These are phyloP conservation scores for Pelosia muscerda DNA, from an alignment of 2,888 invertebrate genomes.

Conservation along the genomic window DNA sequence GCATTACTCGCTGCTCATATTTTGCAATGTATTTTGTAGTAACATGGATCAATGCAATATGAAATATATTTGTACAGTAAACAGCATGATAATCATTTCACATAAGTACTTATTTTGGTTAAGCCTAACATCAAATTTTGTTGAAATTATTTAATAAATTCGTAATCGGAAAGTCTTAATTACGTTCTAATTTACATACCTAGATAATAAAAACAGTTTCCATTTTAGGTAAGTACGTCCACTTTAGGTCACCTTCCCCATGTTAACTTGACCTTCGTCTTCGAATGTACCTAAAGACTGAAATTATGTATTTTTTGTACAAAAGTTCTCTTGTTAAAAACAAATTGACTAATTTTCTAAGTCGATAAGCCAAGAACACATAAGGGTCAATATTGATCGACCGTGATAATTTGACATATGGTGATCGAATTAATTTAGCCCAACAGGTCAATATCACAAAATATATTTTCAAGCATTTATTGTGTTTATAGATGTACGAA, in stretches of 20 bases:
- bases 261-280: neutral
- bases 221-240: neutral
- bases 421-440: no score
- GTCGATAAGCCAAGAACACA: neutral
- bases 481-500: no score
- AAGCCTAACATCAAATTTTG: neutral
- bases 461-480: no score
- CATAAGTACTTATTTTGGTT: neutral
- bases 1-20: no score
- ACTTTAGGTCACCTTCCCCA: constrained; percentile 6
- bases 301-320: neutral
- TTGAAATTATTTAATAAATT: neutral
- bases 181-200: neutral
- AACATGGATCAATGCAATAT: no score
- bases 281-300: neutral
- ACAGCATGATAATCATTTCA: neutral
- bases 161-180: constrained; percentile 2
- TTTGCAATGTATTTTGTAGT: no score
- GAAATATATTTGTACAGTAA: neutral
- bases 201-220: neutral
- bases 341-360: neutral
- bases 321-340: neutral
- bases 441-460: no score
- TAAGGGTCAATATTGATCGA: neutral
- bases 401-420: neutral